Evolutionary conservation across 2,113 vertebrate genomes (phyloP).

Genomic region (Carollia perspicillata): DNA sequence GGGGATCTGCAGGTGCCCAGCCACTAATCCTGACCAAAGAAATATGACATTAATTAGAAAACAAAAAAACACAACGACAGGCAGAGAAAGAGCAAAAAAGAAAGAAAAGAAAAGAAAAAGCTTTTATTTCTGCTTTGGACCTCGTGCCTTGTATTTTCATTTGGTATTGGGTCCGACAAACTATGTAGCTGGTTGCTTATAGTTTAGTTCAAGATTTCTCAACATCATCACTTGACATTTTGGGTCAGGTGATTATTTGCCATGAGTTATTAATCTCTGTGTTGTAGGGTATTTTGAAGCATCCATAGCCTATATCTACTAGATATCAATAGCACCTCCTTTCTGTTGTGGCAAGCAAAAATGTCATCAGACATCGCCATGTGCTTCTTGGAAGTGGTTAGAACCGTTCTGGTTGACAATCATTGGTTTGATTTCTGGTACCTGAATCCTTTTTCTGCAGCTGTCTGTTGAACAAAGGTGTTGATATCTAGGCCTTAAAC

Average conservation of each 20-base stretch:
- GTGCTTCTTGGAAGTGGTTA: not conserved
- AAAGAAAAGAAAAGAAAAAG: fast-evolving
- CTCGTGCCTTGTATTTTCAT: not conserved
- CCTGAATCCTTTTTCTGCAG: not conserved
- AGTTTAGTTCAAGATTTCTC: not conserved
- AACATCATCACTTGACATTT: not conserved
- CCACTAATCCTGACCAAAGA: not conserved
- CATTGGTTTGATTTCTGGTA: not conserved
- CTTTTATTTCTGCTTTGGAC: not conserved
- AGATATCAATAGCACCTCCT: not conserved
- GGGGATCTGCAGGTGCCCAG: not conserved
- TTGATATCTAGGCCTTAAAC: not conserved
- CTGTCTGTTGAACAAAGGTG: not conserved
- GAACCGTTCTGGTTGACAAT: not conserved
- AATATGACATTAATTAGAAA: not conserved
- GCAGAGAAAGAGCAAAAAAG: not conserved
- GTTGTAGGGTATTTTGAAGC: not conserved
- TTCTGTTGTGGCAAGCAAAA: not conserved
- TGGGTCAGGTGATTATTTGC: not conserved
- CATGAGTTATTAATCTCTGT: not conserved
- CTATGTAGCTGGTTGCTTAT: not conserved
- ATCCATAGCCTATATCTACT: not conserved
- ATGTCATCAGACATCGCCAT: not conserved
- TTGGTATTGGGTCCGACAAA: not conserved
- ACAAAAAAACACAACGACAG: not conserved